phyloP scores from a whole-genome alignment of 2,113 vertebrate species.

The Rattus rattus region DNA sequence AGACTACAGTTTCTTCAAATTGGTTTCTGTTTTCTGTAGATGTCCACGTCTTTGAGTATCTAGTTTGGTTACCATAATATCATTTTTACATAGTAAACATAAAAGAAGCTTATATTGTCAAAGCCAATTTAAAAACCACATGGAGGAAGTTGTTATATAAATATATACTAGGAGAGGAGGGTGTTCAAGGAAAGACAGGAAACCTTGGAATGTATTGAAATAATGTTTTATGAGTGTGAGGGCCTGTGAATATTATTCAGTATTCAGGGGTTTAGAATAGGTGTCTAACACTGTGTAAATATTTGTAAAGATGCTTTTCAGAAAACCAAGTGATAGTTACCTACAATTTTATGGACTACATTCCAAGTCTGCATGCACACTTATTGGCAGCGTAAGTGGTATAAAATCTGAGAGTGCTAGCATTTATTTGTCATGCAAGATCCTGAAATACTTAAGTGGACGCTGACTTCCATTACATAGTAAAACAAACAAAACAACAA shows the following conservation, averaged over 20 bases:
- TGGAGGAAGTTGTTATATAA: background rate
- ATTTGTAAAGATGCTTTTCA: background rate
- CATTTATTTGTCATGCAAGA: background rate
- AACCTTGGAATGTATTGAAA: background rate
- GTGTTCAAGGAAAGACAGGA: background rate
- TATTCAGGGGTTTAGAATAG: background rate
- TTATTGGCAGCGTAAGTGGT: background rate
- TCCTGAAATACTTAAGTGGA: background rate
- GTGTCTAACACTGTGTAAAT: background rate
- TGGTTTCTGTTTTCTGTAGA: background rate
- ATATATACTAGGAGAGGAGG: background rate
- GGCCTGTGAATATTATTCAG: background rate
- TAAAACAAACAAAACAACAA: too few species aligned
- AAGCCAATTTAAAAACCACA: background rate
- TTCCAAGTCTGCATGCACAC: background rate
- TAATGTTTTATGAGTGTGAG: background rate
- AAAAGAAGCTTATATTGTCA: background rate
- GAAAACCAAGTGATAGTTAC: background rate
- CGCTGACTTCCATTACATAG: background rate
- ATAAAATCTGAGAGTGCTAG: background rate
- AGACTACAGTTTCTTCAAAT: background rate
- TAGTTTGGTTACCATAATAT: background rate
- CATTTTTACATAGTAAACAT: background rate
- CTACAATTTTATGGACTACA: background rate
- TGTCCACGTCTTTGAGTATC: background rate